phyloP scores from a whole-genome alignment of 2,113 vertebrate genomes.

The Phalacrocorax carbo region DNA sequence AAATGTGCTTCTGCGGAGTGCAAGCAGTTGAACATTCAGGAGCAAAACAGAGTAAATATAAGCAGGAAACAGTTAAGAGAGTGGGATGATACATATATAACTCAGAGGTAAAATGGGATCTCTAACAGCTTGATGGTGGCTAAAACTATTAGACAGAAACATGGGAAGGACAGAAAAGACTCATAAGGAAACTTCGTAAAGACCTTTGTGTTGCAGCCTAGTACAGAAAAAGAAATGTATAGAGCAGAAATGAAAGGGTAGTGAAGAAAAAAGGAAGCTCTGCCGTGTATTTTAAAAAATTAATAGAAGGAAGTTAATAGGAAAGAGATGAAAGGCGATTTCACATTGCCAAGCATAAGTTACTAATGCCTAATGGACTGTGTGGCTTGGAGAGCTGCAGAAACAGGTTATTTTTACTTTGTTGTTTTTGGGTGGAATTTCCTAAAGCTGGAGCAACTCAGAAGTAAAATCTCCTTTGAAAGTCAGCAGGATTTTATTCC shows the following conservation, averaged over 20 bases:
- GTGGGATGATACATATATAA: neutral
- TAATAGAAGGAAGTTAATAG: neutral
- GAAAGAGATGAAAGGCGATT: neutral
- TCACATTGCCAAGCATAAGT: neutral
- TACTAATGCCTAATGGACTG: neutral
- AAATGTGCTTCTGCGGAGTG: neutral
- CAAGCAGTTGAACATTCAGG: neutral
- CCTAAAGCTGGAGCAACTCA: neutral
- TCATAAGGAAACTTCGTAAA: neutral
- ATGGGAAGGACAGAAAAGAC: neutral
- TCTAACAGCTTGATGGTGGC: neutral
- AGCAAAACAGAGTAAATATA: neutral
- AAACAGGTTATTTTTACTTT: conserved; percentile 3
- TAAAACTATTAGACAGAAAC: neutral
- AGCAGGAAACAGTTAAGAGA: neutral
- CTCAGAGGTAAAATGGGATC: neutral
- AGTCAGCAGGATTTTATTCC: neutral
- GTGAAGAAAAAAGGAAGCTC: neutral
- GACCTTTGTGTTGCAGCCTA: neutral
- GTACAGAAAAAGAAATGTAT: neutral
- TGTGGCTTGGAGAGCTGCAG: neutral
- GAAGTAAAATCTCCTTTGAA: conserved; percentile 7
- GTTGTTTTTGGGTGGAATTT: conserved; percentile 18
- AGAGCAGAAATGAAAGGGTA: neutral
- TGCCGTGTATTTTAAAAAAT: neutral